phyloP scores from a whole-genome alignment of 2,113 vertebrate species.

The Ifrita kowaldi region DNA sequence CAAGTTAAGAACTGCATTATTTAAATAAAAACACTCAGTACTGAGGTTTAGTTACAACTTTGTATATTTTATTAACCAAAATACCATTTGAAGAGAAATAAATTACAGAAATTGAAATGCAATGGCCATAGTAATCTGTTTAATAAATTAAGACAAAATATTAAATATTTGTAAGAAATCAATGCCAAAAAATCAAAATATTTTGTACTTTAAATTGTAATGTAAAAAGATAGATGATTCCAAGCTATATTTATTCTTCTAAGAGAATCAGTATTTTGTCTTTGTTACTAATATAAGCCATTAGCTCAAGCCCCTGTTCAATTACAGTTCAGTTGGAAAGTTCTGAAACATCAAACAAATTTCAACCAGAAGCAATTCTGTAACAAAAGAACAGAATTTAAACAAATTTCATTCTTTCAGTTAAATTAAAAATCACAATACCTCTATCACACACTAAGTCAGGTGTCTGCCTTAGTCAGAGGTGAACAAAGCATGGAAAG shows the following conservation, averaged over 20 bases:
- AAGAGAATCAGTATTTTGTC: neutral
- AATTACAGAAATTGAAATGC: slow-evolving; percentile 11
- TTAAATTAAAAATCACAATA: neutral
- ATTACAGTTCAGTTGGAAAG: neutral
- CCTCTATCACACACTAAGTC: neutral
- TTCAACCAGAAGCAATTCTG: neutral
- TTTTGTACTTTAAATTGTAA: neutral
- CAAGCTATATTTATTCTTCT: neutral
- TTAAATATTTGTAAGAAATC: neutral
- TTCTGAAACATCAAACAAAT: neutral
- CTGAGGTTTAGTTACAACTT: neutral
- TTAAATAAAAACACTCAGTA: neutral
- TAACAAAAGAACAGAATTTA: neutral
- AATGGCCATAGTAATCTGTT: neutral
- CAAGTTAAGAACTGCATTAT: neutral
- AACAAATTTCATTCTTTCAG: neutral
- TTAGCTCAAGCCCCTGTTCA: neutral
- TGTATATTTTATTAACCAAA: slow-evolving; percentile 15
- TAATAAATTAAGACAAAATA: neutral
- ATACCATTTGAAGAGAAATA: neutral
- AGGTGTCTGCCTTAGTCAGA: neutral
- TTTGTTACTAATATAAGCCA: neutral
- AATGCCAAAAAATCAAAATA: neutral
- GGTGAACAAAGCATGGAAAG: neutral
- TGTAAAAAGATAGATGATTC: neutral